Conservation (phyloP, 2,797 vertebrate species). For the Tiaroga cobitis region DNA sequence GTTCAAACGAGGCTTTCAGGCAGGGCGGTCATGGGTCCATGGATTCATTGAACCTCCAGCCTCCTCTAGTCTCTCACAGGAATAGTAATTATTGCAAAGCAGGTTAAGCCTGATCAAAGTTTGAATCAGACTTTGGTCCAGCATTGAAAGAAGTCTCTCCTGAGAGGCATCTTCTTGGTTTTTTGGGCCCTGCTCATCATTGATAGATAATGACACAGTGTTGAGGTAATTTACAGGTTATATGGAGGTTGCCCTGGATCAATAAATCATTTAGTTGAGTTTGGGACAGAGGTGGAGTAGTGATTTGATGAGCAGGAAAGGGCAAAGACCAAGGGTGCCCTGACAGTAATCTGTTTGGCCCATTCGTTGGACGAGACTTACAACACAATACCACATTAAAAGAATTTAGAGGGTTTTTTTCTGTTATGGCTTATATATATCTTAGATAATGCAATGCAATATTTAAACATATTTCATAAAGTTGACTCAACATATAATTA, state of each 20-base stretch:
- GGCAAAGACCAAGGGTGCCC: constrained; percentile 56
- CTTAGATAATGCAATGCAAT: background rate
- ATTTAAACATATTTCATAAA: background rate
- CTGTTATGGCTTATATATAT: background rate
- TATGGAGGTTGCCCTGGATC: constrained; percentile 76
- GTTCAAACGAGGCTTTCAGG: constrained; percentile 53
- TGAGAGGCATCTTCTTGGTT: constrained; percentile 67
- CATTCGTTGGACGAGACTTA: constrained; percentile 39
- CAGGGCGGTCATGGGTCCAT: constrained; percentile 51
- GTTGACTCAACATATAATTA: background rate
- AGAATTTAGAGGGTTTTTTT: background rate
- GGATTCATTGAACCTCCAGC: constrained; percentile 59
- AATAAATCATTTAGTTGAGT: constrained; percentile 80
- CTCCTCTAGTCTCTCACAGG: constrained; percentile 53
- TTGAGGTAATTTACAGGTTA: constrained; percentile 80
- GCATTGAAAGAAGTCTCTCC: constrained; percentile 70
- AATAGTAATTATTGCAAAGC: constrained; percentile 62
- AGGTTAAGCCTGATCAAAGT: constrained; percentile 62
- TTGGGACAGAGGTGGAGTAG: constrained; percentile 64
- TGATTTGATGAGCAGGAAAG: constrained; percentile 31
- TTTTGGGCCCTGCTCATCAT: constrained; percentile 71
- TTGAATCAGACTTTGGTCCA: constrained; percentile 68
- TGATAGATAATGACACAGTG: constrained; percentile 76
- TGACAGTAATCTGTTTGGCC: constrained; percentile 45
- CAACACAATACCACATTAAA: constrained; percentile 35